Evolutionary conservation across 2,888 invertebrate species (phyloP), one percentile per base, ranked within the genome.

Genomic region (Microchrysa polita): DNA sequence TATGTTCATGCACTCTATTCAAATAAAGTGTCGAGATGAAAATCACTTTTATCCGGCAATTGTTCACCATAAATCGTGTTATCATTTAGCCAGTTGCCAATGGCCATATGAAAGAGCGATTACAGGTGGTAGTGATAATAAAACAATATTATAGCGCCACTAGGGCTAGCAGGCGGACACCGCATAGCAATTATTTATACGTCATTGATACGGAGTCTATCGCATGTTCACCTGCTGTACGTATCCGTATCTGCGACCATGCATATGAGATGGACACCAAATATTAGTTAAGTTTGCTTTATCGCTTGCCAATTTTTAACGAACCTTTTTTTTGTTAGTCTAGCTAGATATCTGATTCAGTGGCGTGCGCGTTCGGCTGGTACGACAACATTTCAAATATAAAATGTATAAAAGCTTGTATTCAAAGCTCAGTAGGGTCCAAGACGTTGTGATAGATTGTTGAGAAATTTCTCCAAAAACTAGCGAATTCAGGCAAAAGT

Each of bases 381-480:
- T 5, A 5, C 27, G 27, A 34, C n/a, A n/a, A 34, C 7, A 34
- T 34, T 34, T 7, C 27, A 34, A 57, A 55, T 23, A n/a, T n/a
- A 69, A 57, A 69, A 57, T 10, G 69, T 69, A 69, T 69, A 69
- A 69, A 69, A 69, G 69, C 69, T 55, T 55, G 40, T n/a, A 7
- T 57, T n/a, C 40, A 22, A 18, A 23, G 69, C 69, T 53, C 57
- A 57, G 57, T 69, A 16, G 40, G 40, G 40, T 18, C 57, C 14
- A 16, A 69, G 55, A 18, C 55, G 69, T 53, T 44, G 63, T 44
- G 65, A 65, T 65, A 44, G 34, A 12, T 65, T 48, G 65, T 20
- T 44, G 65, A 65, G 44, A 20, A 16, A 20, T 65, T 34, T 65
- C 44, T 18, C 44, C 48, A n/a, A 40, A 34, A 20, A n/a, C 16